These are phyloP conservation scores for Vanessa atalanta DNA, from an alignment of 1,140 invertebrate species.

Conservation along the genomic window DNA sequence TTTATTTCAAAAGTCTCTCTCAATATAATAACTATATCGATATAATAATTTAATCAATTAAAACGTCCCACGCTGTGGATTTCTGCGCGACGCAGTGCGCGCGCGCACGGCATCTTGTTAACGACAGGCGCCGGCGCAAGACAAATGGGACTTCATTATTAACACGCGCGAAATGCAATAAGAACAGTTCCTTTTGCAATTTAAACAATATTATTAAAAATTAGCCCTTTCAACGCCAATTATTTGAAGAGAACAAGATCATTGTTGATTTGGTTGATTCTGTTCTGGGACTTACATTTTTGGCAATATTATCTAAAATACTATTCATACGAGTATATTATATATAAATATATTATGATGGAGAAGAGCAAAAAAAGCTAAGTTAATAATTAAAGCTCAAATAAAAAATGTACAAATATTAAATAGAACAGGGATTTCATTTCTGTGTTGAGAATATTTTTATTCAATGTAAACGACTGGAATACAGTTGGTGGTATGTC, in stretches of 20 bases:
- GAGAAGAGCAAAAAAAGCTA: too few relatives aligned
- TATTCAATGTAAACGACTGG: too few relatives aligned
- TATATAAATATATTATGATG: too few relatives aligned
- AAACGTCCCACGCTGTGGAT: constrained; percentile 36
- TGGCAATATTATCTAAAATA: too few relatives aligned
- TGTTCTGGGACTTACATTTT: too few relatives aligned
- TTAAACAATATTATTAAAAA: constrained; percentile 15
- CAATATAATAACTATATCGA: not conserved
- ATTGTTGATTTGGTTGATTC: not conserved
- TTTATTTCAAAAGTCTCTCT: too few relatives aligned
- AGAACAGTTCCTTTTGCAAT: constrained; percentile 15
- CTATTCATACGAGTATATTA: too few relatives aligned
- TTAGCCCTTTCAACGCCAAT: constrained; percentile 18
- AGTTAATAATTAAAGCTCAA: too few relatives aligned
- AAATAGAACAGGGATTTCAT: too few relatives aligned
- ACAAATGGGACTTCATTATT: constrained; percentile 70
- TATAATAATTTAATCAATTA: constrained; percentile 28
- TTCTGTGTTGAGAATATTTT: too few relatives aligned
- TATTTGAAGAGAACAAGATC: not conserved
- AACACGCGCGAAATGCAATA: constrained; percentile 51
- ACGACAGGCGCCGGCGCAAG: constrained; percentile 63
- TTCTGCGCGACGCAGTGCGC: constrained; percentile 30
- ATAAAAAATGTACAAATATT: too few relatives aligned
- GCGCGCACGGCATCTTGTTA: constrained; percentile 57
- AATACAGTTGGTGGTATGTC: too few relatives aligned